Evolutionary conservation across 1,140 invertebrate species (phyloP), one percentile per base, ranked within the genome.

Genomic region (Eciton burchellii): DNA sequence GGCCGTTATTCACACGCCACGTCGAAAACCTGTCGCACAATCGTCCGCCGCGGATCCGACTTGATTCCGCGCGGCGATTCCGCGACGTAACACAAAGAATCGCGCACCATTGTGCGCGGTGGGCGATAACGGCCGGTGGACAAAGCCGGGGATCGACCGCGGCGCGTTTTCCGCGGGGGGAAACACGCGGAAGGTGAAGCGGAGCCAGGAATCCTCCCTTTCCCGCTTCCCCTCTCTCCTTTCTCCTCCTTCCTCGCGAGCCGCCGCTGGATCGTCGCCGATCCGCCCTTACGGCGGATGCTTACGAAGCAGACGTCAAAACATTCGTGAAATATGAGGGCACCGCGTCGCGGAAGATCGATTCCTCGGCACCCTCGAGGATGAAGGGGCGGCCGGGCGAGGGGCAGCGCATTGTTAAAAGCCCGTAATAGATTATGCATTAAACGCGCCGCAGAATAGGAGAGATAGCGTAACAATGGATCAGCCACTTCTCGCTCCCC

Each of bases 341-440:
- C 83, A 89, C 82, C 83, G 83, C 88, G 84, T 35, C 73, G 79
- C 85, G 86, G 84, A 90, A 92, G 90, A 92, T 93, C 91, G 90
- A 92, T 92, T 91, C 89, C 71, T 79, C 72, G 68, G 82, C 85
- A 83, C 66, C 84, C 79, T 85, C 74, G 65, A 81, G 68, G 72
- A 82, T 84, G 83, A 85, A 82, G 84, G 86, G 88, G 52, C 83
- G 84, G 71, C 84, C 83, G 73, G 41, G 60, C 54, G 62, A 72
- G 35, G 71, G 84, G 83, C 85, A 79, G 89, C 87, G 90, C 88
- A 93, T 93, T 92, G 92, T 93, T 93, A 93, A 94, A 92, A 92
- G 89, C 88, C 89, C 85, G 91, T 93, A 93, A 93, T 94, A 93
- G 92, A 93, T 94, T 93, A 94, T 94, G 92, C 92, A 94, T 93